A percentile compares a stretch with the other conserved stretches of the same genome.
Evolutionary conservation across 1,140 invertebrate species (phyloP).

Genomic region (Pteromalus puparum): DNA sequence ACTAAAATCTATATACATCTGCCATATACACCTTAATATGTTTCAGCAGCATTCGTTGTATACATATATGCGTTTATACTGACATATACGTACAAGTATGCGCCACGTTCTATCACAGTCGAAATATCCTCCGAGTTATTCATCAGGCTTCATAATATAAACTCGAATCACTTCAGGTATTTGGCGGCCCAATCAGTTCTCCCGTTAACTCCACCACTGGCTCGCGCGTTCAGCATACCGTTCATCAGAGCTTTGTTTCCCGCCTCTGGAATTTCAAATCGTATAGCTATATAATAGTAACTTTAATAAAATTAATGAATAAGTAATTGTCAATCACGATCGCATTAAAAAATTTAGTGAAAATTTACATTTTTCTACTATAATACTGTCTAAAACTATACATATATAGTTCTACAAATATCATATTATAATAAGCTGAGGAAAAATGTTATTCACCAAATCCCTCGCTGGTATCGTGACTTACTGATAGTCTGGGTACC

Average conservation of each 20-base stretch:
- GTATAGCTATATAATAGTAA: too few relatives aligned
- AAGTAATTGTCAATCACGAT: background rate
- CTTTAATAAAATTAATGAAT: too few relatives aligned
- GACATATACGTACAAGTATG: background rate
- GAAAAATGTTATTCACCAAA: background rate
- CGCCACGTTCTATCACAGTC: constrained; percentile 43
- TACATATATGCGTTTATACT: background rate
- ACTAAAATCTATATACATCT: background rate
- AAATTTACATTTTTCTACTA: too few relatives aligned
- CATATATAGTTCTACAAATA: too few relatives aligned
- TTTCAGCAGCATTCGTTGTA: background rate
- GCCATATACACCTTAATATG: background rate
- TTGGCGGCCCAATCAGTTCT: constrained; percentile 81
- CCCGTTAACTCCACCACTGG: constrained; percentile 73
- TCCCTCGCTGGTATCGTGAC: constrained; percentile 19
- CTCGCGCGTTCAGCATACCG: constrained; percentile 68
- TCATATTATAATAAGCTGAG: background rate
- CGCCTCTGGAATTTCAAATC: constrained; percentile 57
- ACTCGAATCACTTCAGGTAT: constrained; percentile 66
- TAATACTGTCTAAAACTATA: too few relatives aligned
- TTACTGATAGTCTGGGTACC: constrained; percentile 64
- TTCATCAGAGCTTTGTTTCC: constrained; percentile 65
- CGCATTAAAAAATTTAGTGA: background rate
- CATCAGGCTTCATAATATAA: background rate
- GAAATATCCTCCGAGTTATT: background rate